Evolutionary conservation across 2,113 vertebrate genomes (phyloP).

Genomic region (Agelaius phoeniceus): DNA sequence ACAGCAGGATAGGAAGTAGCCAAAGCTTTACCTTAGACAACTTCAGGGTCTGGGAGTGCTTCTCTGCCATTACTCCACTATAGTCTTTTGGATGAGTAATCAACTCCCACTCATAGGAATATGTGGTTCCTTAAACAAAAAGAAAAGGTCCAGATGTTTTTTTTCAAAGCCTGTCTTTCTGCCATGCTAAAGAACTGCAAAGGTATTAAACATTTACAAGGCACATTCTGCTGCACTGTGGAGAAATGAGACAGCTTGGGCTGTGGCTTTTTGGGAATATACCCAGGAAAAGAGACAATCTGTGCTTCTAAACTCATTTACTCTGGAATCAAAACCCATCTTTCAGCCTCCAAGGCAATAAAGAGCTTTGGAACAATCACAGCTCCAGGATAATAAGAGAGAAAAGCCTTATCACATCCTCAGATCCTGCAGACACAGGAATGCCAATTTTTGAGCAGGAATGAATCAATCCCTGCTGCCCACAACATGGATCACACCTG

Average conservation of each 20-base stretch:
- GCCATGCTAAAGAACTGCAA: background rate
- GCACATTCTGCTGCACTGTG: conserved; percentile 5
- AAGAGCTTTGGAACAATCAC: conserved; percentile 14
- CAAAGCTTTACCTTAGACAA: conserved; percentile 86
- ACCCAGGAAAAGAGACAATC: conserved; percentile 42
- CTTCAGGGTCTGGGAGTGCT: conserved; percentile 84
- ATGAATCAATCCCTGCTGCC: background rate
- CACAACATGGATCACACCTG: background rate
- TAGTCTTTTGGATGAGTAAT: conserved; percentile 93
- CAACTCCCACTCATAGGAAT: conserved; percentile 90
- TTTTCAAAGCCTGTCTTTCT: background rate
- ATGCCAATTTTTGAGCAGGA: background rate
- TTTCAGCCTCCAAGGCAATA: conserved; percentile 4
- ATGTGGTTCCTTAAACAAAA: conserved; percentile 79
- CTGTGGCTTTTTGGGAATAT: conserved; percentile 23
- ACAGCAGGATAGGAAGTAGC: background rate
- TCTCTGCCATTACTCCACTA: conserved; percentile 92
- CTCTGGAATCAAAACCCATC: background rate
- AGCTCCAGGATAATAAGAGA: background rate
- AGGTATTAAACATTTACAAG: conserved; percentile 53
- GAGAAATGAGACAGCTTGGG: conserved; percentile 15
- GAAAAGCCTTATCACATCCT: background rate
- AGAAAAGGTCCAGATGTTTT: conserved; percentile 48
- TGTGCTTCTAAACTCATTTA: conserved; percentile 18
- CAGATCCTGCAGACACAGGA: background rate